Evolutionary conservation across 2,888 invertebrate genomes (phyloP).

Genomic region (Plebejus anna): DNA sequence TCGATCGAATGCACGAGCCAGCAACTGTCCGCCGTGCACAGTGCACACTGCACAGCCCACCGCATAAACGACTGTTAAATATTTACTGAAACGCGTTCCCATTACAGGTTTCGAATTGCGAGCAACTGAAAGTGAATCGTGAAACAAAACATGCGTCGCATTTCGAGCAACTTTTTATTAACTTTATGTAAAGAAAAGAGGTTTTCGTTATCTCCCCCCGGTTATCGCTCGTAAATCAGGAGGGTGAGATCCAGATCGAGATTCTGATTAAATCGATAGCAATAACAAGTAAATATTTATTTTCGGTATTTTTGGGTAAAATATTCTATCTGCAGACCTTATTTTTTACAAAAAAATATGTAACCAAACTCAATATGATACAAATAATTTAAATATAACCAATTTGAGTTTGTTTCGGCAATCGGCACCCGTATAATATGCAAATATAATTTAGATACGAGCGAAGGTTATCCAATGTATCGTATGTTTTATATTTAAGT

Average conservation of each 20-base stretch:
- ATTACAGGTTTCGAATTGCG: slow-evolving; percentile 13
- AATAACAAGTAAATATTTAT: slow-evolving; percentile 13
- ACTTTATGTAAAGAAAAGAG: slow-evolving; percentile 25
- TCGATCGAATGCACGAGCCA: slow-evolving; percentile 37
- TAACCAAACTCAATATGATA: background rate
- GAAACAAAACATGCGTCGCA: background rate
- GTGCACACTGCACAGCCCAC: slow-evolving; percentile 18
- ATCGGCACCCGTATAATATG: slow-evolving; percentile 15
- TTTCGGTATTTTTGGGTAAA: background rate
- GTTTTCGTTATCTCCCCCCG: slow-evolving; percentile 31
- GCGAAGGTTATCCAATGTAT: background rate
- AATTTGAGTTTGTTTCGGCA: slow-evolving; percentile 5
- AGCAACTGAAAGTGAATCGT: background rate
- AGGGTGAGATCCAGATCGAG: slow-evolving; percentile 35
- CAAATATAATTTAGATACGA: slow-evolving; percentile 12
- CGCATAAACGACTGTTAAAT: slow-evolving; percentile 27
- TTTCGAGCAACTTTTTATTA: slow-evolving; percentile 6
- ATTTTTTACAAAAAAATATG: background rate
- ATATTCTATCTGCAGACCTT: background rate
- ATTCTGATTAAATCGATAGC: slow-evolving; percentile 18
- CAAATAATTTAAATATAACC: slow-evolving; percentile 7
- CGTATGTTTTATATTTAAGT: slow-evolving; percentile 30
- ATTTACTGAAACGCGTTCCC: slow-evolving; percentile 20
- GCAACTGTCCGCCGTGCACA: slow-evolving; percentile 25
- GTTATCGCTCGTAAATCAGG: slow-evolving; percentile 37